These are phyloP conservation scores for Hybos culiciformis DNA, from an alignment of 2,888 invertebrate species.

Conservation along the genomic window DNA sequence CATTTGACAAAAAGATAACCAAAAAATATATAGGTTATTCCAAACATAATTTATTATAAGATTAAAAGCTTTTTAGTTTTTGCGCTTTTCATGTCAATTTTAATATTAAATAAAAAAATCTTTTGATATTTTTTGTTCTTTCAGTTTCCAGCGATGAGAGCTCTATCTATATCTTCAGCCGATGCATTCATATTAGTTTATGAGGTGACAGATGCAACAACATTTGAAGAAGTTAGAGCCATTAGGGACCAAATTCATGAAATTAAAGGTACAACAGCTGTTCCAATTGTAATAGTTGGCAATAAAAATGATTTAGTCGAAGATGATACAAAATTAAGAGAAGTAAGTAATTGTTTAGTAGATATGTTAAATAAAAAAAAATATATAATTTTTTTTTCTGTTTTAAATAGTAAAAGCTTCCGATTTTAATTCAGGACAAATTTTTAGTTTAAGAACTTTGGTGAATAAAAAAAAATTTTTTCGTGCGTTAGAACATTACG, in stretches of 20 bases:
- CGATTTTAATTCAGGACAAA: too few relatives aligned
- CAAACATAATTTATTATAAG: too few relatives aligned
- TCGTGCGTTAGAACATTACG: too few relatives aligned
- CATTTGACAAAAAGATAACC: too few relatives aligned
- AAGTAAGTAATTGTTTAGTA: conserved; percentile 39
- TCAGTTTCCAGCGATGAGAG: conserved; percentile 93
- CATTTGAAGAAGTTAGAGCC: conserved; percentile 65
- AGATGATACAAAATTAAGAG: conserved; percentile 40
- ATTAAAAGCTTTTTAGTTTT: too few relatives aligned
- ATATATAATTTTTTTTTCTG: too few relatives aligned
- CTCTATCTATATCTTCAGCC: conserved; percentile 85
- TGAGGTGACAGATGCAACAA: conserved; percentile 70
- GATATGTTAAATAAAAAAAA: not conserved
- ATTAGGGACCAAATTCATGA: conserved; percentile 71
- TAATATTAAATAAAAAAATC: too few relatives aligned
- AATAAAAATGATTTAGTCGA: conserved; percentile 80
- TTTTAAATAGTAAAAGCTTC: too few relatives aligned
- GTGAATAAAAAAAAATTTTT: too few relatives aligned
- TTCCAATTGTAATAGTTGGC: conserved; percentile 93
- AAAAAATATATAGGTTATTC: too few relatives aligned
- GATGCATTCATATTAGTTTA: conserved; percentile 94
- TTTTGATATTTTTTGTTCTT: conserved; percentile 43
- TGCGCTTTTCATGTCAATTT: too few relatives aligned
- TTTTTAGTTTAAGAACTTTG: too few relatives aligned
- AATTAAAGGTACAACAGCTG: conserved; percentile 59